phyloP scores from a whole-genome alignment of 2,888 invertebrate species.

The Criorhina ranunculi region DNA sequence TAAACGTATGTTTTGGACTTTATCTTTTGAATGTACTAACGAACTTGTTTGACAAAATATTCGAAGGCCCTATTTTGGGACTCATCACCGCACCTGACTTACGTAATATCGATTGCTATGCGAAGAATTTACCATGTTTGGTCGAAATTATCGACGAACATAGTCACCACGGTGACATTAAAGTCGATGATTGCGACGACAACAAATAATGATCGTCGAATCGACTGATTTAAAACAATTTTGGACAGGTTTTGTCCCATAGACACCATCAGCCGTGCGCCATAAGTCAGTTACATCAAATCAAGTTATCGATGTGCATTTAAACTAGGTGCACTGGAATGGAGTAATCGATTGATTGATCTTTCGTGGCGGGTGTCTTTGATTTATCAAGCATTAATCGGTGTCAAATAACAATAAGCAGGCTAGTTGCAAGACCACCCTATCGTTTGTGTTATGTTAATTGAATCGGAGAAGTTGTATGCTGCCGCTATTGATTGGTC shows the following conservation, averaged over 20 bases:
- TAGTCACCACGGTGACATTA: constrained; percentile 23
- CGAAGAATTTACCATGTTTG: constrained; percentile 27
- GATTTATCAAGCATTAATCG: constrained; percentile 51
- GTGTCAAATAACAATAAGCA: constrained; percentile 36
- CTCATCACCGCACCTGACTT: constrained; percentile 6
- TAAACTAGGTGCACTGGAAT: constrained; percentile 48
- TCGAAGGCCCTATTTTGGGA: constrained; percentile 1
- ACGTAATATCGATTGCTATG: constrained; percentile 32
- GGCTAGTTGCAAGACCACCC: constrained; percentile 9
- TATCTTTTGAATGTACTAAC: constrained; percentile 18
- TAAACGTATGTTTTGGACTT: constrained; percentile 24
- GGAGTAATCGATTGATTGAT: constrained; percentile 62
- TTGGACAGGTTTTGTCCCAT: constrained; percentile 39
- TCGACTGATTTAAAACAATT: constrained; percentile 19
- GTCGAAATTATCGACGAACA: constrained; percentile 12
- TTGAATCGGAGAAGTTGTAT: neutral
- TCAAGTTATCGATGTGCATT: constrained; percentile 41
- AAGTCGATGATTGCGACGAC: constrained; percentile 44
- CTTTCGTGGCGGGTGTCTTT: constrained; percentile 39
- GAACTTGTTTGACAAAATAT: constrained; percentile 38
- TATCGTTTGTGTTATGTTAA: neutral
- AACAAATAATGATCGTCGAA: neutral
- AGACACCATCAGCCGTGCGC: constrained; percentile 25
- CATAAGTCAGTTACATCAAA: constrained; percentile 45
- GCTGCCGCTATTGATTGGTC: constrained; percentile 18